phyloP scores from a whole-genome alignment of 1,140 invertebrate genomes.

The Papilio polytes region DNA sequence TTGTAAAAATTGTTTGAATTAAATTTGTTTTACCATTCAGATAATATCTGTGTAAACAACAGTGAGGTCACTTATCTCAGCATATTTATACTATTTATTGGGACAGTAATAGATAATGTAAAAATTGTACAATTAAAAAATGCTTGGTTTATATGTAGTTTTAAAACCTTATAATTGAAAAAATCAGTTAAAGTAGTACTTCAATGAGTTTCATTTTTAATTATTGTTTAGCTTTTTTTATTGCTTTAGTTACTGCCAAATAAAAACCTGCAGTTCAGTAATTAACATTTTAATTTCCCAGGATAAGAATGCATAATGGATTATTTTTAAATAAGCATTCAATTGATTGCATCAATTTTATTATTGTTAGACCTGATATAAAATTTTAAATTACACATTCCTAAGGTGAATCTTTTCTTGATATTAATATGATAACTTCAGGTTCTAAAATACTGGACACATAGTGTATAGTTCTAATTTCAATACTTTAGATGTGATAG shows the following conservation, averaged over 20 bases:
- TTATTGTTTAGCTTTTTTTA: neutral
- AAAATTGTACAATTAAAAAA: too few species aligned
- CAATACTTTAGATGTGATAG: neutral
- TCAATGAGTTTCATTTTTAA: neutral
- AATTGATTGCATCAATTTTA: neutral
- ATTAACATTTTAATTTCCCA: slow-evolving; percentile 9
- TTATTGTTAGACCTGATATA: neutral
- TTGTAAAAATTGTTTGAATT: neutral
- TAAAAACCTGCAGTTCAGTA: neutral
- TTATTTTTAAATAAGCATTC: neutral
- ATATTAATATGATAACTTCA: neutral
- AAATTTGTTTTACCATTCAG: neutral
- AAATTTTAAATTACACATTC: neutral
- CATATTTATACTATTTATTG: neutral
- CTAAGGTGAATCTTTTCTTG: neutral
- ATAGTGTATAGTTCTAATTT: too few species aligned
- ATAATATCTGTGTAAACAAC: slow-evolving; percentile 17
- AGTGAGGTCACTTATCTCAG: neutral
- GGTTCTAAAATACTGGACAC: too few species aligned
- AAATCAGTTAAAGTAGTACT: neutral
- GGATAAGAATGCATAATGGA: neutral
- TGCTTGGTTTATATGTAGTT: too few species aligned
- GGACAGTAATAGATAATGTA: neutral
- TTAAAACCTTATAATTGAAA: too few species aligned
- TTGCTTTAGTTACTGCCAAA: neutral